A percentile compares a stretch with the other conserved stretches of the same genome.
Evolutionary conservation across 2,113 vertebrate species (phyloP).

Genomic region (Pelecanoides urinatrix): DNA sequence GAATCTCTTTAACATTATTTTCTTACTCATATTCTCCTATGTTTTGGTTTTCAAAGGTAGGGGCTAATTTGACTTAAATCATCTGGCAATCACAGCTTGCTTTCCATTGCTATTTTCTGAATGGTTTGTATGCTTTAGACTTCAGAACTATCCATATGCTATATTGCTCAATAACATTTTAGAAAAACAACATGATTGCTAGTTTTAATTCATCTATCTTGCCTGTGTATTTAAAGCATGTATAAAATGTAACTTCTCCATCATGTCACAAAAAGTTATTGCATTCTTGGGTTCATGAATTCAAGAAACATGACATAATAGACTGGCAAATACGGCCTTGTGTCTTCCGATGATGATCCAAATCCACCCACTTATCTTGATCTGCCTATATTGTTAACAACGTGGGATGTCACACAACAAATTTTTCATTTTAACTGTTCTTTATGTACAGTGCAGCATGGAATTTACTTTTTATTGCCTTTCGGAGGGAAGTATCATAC

Average conservation of each 20-base stretch:
- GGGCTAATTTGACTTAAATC: not conserved
- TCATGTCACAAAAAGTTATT: slow-evolving; percentile 61
- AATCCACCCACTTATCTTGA: slow-evolving; percentile 63
- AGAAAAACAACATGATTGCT: not conserved
- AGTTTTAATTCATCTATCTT: slow-evolving; percentile 57
- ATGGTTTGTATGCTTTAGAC: not conserved
- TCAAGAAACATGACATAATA: slow-evolving; percentile 56
- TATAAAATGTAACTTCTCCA: slow-evolving; percentile 53
- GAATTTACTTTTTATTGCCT: slow-evolving; percentile 69
- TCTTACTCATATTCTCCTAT: not conserved
- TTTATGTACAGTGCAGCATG: slow-evolving; percentile 43
- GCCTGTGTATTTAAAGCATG: slow-evolving; percentile 15
- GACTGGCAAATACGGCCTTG: slow-evolving; percentile 59
- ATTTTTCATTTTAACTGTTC: slow-evolving; percentile 57
- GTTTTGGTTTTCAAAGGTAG: not conserved
- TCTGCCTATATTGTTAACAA: slow-evolving; percentile 64
- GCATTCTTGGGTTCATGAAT: slow-evolving; percentile 57
- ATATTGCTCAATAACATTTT: not conserved
- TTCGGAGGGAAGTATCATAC: slow-evolving; percentile 49
- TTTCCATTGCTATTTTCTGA: not conserved
- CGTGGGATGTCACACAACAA: slow-evolving; percentile 40
- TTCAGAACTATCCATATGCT: not conserved
- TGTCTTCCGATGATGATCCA: slow-evolving; percentile 65
- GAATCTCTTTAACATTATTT: not conserved
- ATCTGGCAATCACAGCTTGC: not conserved